Percentiles rank a stretch among this genome's conserved stretches.
Conservation (phyloP, 2,888 invertebrate genomes). For the Anoplius nigerrimus region DNA sequence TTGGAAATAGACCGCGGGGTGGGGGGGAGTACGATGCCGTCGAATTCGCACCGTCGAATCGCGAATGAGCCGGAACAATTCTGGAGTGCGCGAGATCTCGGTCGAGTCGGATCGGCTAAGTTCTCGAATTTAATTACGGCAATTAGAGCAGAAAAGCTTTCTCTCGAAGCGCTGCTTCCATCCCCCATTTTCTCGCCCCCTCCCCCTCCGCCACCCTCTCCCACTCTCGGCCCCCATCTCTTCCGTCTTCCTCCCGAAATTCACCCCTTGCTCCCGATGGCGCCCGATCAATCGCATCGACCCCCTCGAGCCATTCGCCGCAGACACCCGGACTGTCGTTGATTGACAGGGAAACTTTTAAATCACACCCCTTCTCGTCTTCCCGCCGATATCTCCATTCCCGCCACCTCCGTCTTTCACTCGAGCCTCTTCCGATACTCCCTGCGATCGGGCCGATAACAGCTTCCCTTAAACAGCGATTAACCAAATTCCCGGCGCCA, state of each 20-base stretch:
- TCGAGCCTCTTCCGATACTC: constrained; percentile 8
- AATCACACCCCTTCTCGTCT: constrained; percentile 25
- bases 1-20: constrained; percentile 47
- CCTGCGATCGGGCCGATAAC: constrained; percentile 14
- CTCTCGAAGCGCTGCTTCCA: constrained; percentile 35
- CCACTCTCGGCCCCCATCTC: constrained; percentile 4
- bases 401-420: not conserved
- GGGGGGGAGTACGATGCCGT: constrained; percentile 34
- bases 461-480: too few species aligned
- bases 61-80: constrained; percentile 33
- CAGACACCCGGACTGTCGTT: constrained; percentile 52
- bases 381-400: not conserved
- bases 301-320: constrained; percentile 60
- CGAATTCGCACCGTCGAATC: not conserved
- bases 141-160: constrained; percentile 68
- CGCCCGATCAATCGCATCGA: constrained; percentile 63
- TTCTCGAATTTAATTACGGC: constrained; percentile 69
- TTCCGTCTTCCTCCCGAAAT: constrained; percentile 10
- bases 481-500: too few species aligned
- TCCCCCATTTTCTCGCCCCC: constrained; percentile 19
- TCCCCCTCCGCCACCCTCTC: constrained; percentile 23
- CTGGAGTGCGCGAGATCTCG: constrained; percentile 46
- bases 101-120: constrained; percentile 62
- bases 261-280: constrained; percentile 37
- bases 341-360: constrained; percentile 68